Evolutionary conservation across 2,797 vertebrate species (phyloP).

Genomic region (Syngnathus acus): DNA sequence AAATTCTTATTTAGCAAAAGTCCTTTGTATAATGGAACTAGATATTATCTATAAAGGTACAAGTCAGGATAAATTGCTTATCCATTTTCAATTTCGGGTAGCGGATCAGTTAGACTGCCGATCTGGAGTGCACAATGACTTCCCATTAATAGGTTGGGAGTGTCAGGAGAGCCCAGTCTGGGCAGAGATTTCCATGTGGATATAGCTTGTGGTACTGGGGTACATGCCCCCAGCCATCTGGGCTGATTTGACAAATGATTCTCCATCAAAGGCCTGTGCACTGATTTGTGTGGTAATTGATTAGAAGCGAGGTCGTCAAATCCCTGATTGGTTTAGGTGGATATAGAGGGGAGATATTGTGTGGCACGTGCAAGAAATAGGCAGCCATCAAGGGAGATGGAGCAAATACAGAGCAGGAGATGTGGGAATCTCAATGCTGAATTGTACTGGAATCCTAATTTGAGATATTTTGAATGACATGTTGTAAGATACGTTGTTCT

Average conservation of each 20-base stretch:
- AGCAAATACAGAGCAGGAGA: constrained; percentile 20
- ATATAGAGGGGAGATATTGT: constrained; percentile 45
- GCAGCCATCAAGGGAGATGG: constrained; percentile 27
- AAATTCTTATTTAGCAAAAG: constrained; percentile 11
- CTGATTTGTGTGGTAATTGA: constrained; percentile 78
- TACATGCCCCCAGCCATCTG: constrained; percentile 68
- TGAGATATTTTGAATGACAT: constrained; percentile 34
- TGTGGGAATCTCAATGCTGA: constrained; percentile 29
- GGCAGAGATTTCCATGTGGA: constrained; percentile 71
- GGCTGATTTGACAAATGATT: constrained; percentile 77
- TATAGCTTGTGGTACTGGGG: constrained; percentile 62
- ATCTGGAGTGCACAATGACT: constrained; percentile 63
- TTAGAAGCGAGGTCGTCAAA: constrained; percentile 72
- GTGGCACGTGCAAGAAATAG: constrained; percentile 38
- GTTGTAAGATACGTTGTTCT: constrained; percentile 25
- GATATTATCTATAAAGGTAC: constrained; percentile 33
- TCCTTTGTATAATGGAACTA: constrained; percentile 24
- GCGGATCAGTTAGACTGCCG: constrained; percentile 42
- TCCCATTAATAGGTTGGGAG: constrained; percentile 62
- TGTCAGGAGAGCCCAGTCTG: constrained; percentile 52
- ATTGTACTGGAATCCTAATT: constrained; percentile 41
- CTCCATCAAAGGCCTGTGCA: constrained; percentile 70
- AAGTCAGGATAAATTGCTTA: constrained; percentile 59
- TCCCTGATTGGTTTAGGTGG: constrained; percentile 76
- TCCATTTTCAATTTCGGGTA: constrained; percentile 51